Conservation (phyloP, 2,113 vertebrate species). For the Otolemur garnettii region DNA sequence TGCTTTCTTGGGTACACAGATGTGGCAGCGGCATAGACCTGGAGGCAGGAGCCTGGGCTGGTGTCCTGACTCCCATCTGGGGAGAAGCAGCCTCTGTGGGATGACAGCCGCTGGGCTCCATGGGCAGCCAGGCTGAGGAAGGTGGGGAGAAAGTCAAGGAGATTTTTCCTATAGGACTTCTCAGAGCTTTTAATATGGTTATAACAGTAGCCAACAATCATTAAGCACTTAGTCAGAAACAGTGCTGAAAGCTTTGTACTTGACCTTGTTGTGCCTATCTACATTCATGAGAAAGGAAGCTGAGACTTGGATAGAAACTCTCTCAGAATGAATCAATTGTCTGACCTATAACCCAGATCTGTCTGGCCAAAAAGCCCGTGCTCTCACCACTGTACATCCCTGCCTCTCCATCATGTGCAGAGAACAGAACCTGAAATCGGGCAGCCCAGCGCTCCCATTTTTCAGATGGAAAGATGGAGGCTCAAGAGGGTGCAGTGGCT, state of each 20-base stretch:
- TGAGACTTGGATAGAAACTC: neutral
- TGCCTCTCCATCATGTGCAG: no score
- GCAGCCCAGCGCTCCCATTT: rapidly evolving
- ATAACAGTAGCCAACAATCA: rapidly evolving
- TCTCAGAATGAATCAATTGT: rapidly evolving
- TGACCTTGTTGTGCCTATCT: neutral
- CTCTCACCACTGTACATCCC: rapidly evolving
- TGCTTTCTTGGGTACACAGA: neutral
- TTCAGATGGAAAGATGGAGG: neutral
- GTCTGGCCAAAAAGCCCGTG: neutral
- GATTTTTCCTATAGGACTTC: neutral
- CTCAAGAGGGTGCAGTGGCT: neutral
- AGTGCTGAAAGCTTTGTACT: rapidly evolving
- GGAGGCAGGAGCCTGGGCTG: rapidly evolving
- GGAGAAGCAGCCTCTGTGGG: rapidly evolving
- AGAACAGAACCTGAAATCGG: rapidly evolving
- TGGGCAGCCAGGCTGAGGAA: rapidly evolving
- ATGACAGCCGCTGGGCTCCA: rapidly evolving
- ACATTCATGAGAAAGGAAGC: rapidly evolving
- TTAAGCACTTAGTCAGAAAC: neutral
- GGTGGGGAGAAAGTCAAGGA: rapidly evolving
- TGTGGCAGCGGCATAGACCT: neutral
- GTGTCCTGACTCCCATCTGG: rapidly evolving
- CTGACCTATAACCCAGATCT: neutral
- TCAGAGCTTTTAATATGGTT: neutral